Evolutionary conservation across 2,113 vertebrate genomes (phyloP), one percentile per base, ranked within the genome.

Genomic region (Grallaria varia): DNA sequence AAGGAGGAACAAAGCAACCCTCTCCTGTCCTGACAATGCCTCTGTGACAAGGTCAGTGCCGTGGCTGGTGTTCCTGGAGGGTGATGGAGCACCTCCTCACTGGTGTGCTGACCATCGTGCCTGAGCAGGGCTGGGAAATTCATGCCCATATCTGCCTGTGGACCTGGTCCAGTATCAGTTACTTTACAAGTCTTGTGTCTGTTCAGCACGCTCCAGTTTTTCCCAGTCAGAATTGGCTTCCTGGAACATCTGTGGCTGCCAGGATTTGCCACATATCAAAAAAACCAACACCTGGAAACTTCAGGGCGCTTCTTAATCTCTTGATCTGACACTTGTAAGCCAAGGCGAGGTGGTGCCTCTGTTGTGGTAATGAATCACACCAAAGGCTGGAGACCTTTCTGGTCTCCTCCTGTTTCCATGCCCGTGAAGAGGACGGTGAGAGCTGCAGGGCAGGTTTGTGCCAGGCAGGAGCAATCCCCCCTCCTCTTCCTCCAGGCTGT

Each of bases 11-110:
- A 22, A 40, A 90, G 5, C 23, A 10, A 22, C 31, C 23, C 27
- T 28, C 21, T 33, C 2, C 3, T 9, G 39, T 55, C 39, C 73
- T 69, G 63, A 3, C 7, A 15, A 1, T 5, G 10, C 14, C 73
- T 66, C 63, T 49, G 74, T 47, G 92, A 15, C 9, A 9, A 20
- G 68, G 81, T 72, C 53, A 58, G 12, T 37, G 84, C 18, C 28
- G 2, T 25, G 33, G 17, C n/a, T 0, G 6, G 39, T 49, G 50
- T 40, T 87, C 33, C 8, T 0, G 1, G 52, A 7, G 6, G 35
- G 39, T 49, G 72, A 31, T 2, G 8, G 69, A 42, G 22, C 63
- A 60, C 18, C 40, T 60, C 56, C 60, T 85, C 6, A 0, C 66
- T 12, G 8, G 17, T 3, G 3, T 28, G 35, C 66, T 87, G 33